Evolutionary conservation across 2,113 vertebrate species (phyloP), one percentile per base, ranked within the genome.

Genomic region (Argyrosomus japonicus): DNA sequence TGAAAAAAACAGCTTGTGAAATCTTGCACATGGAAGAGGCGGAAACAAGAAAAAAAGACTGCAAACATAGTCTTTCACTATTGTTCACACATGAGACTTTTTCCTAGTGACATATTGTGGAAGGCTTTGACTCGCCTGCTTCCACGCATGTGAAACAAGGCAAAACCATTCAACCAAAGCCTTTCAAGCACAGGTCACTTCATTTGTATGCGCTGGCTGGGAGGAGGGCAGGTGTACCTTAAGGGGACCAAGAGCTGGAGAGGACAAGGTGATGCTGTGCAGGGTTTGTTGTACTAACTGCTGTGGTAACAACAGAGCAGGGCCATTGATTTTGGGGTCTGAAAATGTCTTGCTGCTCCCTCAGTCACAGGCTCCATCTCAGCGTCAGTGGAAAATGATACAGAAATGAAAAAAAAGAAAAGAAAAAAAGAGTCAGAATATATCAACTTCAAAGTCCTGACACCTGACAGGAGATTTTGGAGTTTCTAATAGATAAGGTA

Each of bases 1-100:
- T 79, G 51, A 76, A 81, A 82, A 47, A 68, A 79, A 86, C 68
- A 83, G 32, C 50, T 60, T 68, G 77, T 77, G 27, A 85, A 86
- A 77, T 79, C 61, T 56, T 83, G 50, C 21, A 50, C 61, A 25
- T 50, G 53, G 51, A 40, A 61, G 17, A 7, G 43, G 17, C 27
- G 5, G 45, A 75, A 80, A 64, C 17, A 14, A 61, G 27, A 0
- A 18, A 56, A 60, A 72, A 65, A 9, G 48, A 56, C 15, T 2
- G 23, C 68, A 58, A 56, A 58, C 40, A 7, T 17, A 19, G 60
- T 5, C 29, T 63, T 79, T 69, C n/a, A 23, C 21, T 75, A 32
- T 36, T 74, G 32, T 75, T 83, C 71, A 69, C 36, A 62, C 1
- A 15, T 23, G n/a, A 68, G 36, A 15, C 25, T 60, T 77, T 79